Base-by-base conservation (phyloP, 2,113 vertebrate species). In the Heteronetta atricapilla region DNA sequence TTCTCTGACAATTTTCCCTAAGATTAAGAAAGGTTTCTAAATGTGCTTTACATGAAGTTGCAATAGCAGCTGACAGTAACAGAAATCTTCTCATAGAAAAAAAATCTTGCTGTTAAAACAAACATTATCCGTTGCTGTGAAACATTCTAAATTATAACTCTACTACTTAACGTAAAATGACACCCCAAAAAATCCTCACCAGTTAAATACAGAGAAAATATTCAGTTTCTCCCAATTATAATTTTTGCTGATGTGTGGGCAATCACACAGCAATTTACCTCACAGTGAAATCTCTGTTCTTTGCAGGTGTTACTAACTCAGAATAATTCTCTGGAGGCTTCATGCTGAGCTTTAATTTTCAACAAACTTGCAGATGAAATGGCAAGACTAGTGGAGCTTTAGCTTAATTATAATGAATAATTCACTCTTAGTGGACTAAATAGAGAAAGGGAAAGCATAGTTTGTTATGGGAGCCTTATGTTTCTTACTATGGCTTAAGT, bases 271-370 rank as follows among this genome's bases (percentile, higher is more conserved):
- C 66, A 91, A 89, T 89, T 84, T 86, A 84, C 48, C 52, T 80
- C 66, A 97, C 88, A 97, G 88, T 81, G 78, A 88, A 95, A 87
- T 79, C 88, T 92, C 93, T 97, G 97, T 97, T 96, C 95, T 81
- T 90, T 94, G 80, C 91, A 97, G 95, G 95, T 96, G 91, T 96
- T 96, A 95, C 72, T 93, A 87, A 90, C 72, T 75, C 40, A 14
- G 70, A 85, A 25, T 60, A 76, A 88, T 92, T 94, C 94, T 95
- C 93, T 59, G 18, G 77, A 83, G 93, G 60, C 31, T 89, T 96
- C 91, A 66, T 0, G 1, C 66, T 82, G 87, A 85, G 63, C 67
- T 93, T 92, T 89, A 90, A 95, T 96, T 96, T 96, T 92, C 92
- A 94, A 60, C 46, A 92, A 82, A 64, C 59, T 77, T 88, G 70